These are phyloP conservation scores for Pachyramphus minor DNA, from an alignment of 2,113 vertebrate genomes.

Conservation along the genomic window DNA sequence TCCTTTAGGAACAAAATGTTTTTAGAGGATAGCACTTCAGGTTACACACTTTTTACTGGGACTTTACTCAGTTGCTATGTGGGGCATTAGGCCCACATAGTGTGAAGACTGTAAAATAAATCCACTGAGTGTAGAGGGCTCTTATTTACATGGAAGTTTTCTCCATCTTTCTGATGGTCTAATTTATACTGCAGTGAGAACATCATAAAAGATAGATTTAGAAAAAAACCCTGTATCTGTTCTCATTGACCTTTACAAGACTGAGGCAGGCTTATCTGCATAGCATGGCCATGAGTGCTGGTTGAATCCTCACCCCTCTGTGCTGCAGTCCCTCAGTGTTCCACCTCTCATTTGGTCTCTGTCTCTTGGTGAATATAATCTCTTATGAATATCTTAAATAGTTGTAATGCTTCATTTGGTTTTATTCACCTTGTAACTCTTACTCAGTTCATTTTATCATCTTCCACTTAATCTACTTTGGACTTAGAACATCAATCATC, in stretches of 20 bases:
- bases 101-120: background rate
- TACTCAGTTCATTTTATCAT: background rate
- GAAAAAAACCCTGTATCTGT: accelerated
- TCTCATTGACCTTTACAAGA: background rate
- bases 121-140: background rate
- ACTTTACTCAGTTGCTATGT: background rate
- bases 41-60: background rate
- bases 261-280: background rate
- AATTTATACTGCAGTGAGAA: background rate
- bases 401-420: background rate
- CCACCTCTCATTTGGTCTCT: background rate
- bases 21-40: constrained; percentile 29
- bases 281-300: background rate
- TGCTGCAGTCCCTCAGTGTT: background rate
- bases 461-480: background rate
- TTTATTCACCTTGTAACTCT: background rate
- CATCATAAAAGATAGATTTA: background rate
- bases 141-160: background rate
- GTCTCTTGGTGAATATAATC: background rate
- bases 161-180: background rate
- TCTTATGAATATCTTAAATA: background rate
- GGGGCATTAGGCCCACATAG: background rate
- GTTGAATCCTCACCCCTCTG: background rate
- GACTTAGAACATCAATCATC: background rate
- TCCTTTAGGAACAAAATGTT: constrained; percentile 49